Percentiles rank a stretch among this genome's conserved stretches.
phyloP scores from a whole-genome alignment of 2,888 invertebrate genomes.

The Kryphioiulus occultus region DNA sequence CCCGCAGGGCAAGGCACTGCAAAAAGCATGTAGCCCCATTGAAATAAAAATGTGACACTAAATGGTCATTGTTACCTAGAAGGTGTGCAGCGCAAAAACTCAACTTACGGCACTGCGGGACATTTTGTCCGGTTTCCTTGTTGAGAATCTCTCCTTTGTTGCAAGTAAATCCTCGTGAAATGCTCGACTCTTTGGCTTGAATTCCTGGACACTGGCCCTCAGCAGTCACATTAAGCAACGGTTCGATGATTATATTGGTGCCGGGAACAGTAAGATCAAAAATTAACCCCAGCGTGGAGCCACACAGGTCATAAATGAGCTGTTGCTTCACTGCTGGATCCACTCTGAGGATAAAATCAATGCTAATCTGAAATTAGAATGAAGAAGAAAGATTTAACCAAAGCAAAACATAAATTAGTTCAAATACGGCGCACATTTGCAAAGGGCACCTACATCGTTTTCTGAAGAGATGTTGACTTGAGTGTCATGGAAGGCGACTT shows the following conservation, averaged over 20 bases:
- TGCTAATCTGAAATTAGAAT: slow-evolving; percentile 62
- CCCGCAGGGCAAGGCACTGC: slow-evolving; percentile 96
- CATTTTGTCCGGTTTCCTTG: slow-evolving; percentile 84
- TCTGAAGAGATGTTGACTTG: slow-evolving; percentile 63
- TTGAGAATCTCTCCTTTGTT: slow-evolving; percentile 92
- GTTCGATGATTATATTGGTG: slow-evolving; percentile 87
- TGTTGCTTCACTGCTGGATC: slow-evolving; percentile 88
- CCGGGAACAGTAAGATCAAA: slow-evolving; percentile 94
- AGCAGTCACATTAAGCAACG: slow-evolving; percentile 84
- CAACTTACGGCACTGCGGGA: slow-evolving; percentile 87
- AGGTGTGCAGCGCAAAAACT: neutral
- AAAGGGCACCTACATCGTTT: slow-evolving; percentile 57
- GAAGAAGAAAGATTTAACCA: neutral
- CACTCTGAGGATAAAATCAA: slow-evolving; percentile 88
- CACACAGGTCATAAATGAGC: slow-evolving; percentile 92
- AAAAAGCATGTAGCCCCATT: slow-evolving; percentile 58
- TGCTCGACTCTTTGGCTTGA: slow-evolving; percentile 82
- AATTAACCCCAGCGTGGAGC: slow-evolving; percentile 89
- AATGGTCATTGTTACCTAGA: neutral
- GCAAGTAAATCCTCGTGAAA: slow-evolving; percentile 90
- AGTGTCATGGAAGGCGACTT: slow-evolving; percentile 86
- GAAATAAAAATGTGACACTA: neutral
- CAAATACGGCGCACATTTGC: neutral
- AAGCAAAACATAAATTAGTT: neutral
- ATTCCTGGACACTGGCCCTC: slow-evolving; percentile 88